These are phyloP conservation scores for Drosophila tani DNA, from an alignment of 1,140 invertebrate genomes.

Conservation along the genomic window DNA sequence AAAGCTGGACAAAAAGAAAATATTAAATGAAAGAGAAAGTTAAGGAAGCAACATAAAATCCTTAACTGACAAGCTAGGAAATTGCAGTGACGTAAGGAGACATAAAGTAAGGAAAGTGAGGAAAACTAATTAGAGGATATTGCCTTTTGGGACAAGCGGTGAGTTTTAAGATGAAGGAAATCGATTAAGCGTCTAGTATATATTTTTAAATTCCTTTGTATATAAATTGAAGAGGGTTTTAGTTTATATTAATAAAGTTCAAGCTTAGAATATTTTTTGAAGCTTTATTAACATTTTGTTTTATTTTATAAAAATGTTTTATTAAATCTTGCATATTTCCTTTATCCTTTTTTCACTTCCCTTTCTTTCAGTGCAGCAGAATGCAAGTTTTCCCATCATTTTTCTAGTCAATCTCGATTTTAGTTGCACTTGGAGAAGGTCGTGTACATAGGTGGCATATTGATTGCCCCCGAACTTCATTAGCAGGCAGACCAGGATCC, in stretches of 20 bases:
- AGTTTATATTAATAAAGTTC: too few species aligned
- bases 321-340: not conserved
- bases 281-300: not conserved
- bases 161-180: not conserved
- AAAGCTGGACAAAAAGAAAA: conserved; percentile 45
- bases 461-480: conserved; percentile 63
- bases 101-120: not conserved
- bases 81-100: conserved; percentile 12
- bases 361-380: too few species aligned
- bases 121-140: conserved; percentile 20
- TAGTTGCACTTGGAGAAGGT: conserved; percentile 50
- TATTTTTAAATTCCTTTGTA: not conserved
- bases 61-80: conserved; percentile 34
- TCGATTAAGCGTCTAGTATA: not conserved
- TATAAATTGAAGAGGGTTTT: too few species aligned
- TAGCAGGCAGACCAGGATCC: conserved; percentile 45
- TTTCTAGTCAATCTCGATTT: conserved; percentile 30
- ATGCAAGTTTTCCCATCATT: conserved; percentile 25
- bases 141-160: conserved; percentile 3
- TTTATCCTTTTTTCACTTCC: too few species aligned
- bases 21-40: conserved; percentile 9
- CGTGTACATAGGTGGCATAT: conserved; percentile 53
- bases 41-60: conserved; percentile 26
- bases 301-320: not conserved
- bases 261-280: too few species aligned